phyloP scores from a whole-genome alignment of 1,140 invertebrate species.

The Camponotus floridanus region DNA sequence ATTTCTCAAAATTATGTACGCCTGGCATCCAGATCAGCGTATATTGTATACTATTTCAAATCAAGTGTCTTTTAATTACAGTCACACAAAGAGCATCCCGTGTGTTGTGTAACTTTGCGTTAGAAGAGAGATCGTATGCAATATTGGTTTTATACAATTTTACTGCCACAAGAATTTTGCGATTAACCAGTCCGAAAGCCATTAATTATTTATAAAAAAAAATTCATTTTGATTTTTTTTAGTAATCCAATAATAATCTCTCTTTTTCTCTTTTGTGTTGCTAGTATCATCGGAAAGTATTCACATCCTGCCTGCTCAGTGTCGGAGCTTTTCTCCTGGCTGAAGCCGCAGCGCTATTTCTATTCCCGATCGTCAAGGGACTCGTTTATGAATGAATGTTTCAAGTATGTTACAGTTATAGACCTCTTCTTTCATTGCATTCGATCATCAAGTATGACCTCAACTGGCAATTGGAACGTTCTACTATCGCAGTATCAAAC shows the following conservation, averaged over 20 bases:
- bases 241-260: background rate
- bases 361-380: slow-evolving; percentile 35
- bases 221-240: background rate
- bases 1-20: slow-evolving; percentile 2
- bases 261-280: background rate
- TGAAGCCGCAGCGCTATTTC: slow-evolving; percentile 12
- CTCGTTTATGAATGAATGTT: slow-evolving; percentile 57
- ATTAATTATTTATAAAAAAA: background rate
- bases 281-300: background rate
- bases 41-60: background rate
- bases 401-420: slow-evolving; percentile 44
- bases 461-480: slow-evolving; percentile 62
- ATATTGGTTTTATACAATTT: background rate
- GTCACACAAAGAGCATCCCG: background rate
- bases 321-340: slow-evolving; percentile 45
- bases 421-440: slow-evolving; percentile 19
- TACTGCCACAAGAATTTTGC: background rate
- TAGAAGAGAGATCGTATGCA: background rate
- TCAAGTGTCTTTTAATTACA: slow-evolving; percentile 45
- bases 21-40: background rate
- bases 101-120: slow-evolving; percentile 17
- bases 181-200: background rate
- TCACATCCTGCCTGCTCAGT: background rate
- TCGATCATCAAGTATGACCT: slow-evolving; percentile 65
- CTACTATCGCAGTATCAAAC: slow-evolving; percentile 55